Conservation (phyloP, 1,140 invertebrate species). For the Micrasema minimum region DNA sequence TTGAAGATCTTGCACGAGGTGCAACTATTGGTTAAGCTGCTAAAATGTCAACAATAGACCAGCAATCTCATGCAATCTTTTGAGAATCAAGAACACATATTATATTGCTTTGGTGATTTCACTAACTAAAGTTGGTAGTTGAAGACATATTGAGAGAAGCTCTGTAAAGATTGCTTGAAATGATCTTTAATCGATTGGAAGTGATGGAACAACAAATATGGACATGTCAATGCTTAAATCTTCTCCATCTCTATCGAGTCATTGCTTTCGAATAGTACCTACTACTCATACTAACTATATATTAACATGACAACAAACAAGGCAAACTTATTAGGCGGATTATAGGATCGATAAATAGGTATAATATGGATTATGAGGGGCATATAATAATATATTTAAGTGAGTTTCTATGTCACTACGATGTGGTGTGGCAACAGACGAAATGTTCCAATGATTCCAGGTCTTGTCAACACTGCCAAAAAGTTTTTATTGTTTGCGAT, state of each 20-base stretch:
- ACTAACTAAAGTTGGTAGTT: not conserved
- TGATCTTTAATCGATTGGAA: conserved; percentile 1
- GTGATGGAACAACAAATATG: conserved; percentile 10
- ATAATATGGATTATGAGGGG: conserved; percentile 33
- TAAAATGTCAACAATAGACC: no score
- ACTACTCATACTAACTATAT: conserved; percentile 19
- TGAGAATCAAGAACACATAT: no score
- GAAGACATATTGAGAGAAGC: not conserved
- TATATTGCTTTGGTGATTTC: no score
- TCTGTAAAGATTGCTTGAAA: not conserved
- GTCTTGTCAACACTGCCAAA: conserved; percentile 19
- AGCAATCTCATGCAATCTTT: no score
- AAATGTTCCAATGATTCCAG: conserved; percentile 18
- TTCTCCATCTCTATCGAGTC: conserved; percentile 16
- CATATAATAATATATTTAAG: conserved; percentile 23
- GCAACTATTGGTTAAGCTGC: no score
- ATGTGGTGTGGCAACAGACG: conserved; percentile 25
- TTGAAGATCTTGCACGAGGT: no score
- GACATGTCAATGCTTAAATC: conserved; percentile 23
- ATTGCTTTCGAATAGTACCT: conserved; percentile 18
- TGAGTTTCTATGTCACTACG: conserved; percentile 26
- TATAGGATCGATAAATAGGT: conserved; percentile 35
- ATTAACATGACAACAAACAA: conserved; percentile 35
- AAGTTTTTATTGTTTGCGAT: not conserved
- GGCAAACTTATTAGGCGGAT: conserved; percentile 33